Conservation (phyloP, 2,113 vertebrate species). For the Eira barbara region DNA sequence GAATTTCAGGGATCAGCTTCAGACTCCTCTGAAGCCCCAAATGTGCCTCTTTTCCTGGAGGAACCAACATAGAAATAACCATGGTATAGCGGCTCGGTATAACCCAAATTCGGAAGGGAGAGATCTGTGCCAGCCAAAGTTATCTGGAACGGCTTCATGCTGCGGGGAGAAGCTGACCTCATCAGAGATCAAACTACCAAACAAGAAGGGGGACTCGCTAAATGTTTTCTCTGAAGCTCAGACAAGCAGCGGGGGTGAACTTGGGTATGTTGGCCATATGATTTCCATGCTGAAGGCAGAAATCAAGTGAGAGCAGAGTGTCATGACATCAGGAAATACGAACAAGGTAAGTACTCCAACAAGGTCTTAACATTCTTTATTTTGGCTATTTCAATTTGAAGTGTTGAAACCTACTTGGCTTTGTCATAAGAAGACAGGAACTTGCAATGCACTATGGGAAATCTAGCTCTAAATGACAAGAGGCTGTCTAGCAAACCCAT, state of each 20-base stretch:
- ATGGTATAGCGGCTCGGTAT: accelerated
- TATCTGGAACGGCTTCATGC: background rate
- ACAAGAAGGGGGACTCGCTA: background rate
- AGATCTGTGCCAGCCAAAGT: background rate
- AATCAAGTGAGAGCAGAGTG: background rate
- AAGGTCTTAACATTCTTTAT: accelerated
- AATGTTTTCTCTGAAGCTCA: background rate
- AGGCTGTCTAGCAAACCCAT: background rate
- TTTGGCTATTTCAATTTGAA: background rate
- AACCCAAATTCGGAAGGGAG: no score
- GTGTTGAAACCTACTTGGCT: background rate
- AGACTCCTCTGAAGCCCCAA: background rate
- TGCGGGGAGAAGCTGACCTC: background rate
- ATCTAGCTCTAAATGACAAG: background rate
- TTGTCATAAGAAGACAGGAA: background rate
- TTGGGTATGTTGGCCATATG: background rate
- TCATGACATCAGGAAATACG: background rate
- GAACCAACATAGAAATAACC: background rate
- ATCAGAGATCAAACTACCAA: background rate
- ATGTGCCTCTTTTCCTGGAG: background rate
- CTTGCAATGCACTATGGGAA: background rate
- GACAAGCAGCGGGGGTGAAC: background rate
- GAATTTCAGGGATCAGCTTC: background rate
- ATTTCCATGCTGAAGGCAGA: background rate
- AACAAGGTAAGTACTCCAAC: background rate